These are phyloP conservation scores for Dolichopus griseipennis DNA, from an alignment of 2,888 invertebrate genomes.

Conservation along the genomic window DNA sequence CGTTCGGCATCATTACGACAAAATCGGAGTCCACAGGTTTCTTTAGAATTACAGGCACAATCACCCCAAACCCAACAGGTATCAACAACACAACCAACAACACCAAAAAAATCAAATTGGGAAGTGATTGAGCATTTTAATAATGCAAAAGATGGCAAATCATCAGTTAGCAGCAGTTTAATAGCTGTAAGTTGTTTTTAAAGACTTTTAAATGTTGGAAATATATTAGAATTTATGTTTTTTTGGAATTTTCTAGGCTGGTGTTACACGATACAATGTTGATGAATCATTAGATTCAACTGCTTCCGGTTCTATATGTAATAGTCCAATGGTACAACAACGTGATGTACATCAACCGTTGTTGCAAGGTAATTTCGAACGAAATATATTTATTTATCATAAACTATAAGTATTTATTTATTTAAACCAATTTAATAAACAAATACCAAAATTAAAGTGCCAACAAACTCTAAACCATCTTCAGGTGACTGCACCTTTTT, in stretches of 20 bases:
- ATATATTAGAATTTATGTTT: background rate
- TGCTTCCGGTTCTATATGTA: slow-evolving; percentile 41
- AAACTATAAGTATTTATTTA: too few relatives aligned
- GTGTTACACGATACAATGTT: slow-evolving; percentile 42
- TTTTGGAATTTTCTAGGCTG: slow-evolving; percentile 32
- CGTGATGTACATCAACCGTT: slow-evolving; percentile 38
- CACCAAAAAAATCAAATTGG: slow-evolving; percentile 76
- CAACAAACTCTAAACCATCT: too few relatives aligned
- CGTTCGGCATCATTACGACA: slow-evolving; percentile 52
- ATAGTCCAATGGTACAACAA: slow-evolving; percentile 41
- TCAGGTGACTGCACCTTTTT: too few relatives aligned
- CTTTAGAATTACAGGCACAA: slow-evolving; percentile 38
- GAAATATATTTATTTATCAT: background rate
- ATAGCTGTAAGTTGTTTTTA: slow-evolving; percentile 49
- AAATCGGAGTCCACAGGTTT: slow-evolving; percentile 36
- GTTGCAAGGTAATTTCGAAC: slow-evolving; percentile 25
- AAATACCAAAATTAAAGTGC: too few relatives aligned
- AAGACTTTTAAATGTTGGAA: background rate
- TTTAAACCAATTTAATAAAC: too few relatives aligned
- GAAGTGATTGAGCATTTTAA: slow-evolving; percentile 84
- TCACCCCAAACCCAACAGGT: slow-evolving; percentile 28
- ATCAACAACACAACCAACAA: slow-evolving; percentile 51
- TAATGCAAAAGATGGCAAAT: slow-evolving; percentile 51
- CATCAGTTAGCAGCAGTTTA: slow-evolving; percentile 53
- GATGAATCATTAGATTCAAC: slow-evolving; percentile 43